Evolutionary conservation across 2,888 invertebrate species (phyloP), one percentile per base, ranked within the genome.

Genomic region (Cephalotes varians): DNA sequence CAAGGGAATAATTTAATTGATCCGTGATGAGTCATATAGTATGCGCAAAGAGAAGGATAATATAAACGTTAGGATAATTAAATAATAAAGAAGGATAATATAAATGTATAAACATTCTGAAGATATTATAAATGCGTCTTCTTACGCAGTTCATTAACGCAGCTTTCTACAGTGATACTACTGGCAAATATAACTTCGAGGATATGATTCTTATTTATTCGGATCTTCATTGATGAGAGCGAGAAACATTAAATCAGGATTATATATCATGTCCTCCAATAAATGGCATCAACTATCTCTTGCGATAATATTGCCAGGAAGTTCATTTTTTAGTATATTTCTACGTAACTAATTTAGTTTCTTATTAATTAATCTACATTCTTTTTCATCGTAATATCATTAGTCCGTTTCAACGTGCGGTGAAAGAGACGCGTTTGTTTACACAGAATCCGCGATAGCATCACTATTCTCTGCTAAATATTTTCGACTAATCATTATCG

Each of bases 1-100:
- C 56, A 18, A 18, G 31, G 12, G 56, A 79, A 34, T 56, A 69
- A 79, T 79, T 56, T 71, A 79, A 79, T 79, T 69, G 56, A 58
- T 12, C 31, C 44, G 25, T 51, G 31, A 28, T 69, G 18, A 69
- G 34, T 77, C 18, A 44, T 25, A 0, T 10, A 21, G 18, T 12
- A 31, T 34, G 21, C 56, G 31, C 54, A 0, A 31, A 44, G 25
- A 25, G 12, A 31, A 56, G 4, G 28, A 34, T 25, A 15, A 65
- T 51, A n/a, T n/a, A n/a, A n/a, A n/a, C n/a, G n/a, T n/a, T n/a
- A n/a, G n/a, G n/a, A n/a, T n/a, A n/a, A n/a, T n/a, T n/a, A n/a
- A n/a, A n/a, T n/a, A n/a, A n/a, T n/a, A n/a, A n/a, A n/a, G n/a
- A n/a, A n/a, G n/a, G n/a, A n/a, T n/a, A n/a, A n/a, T n/a, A n/a